phyloP scores from a whole-genome alignment of 1,140 invertebrate genomes.

The Calliphora vicina region DNA sequence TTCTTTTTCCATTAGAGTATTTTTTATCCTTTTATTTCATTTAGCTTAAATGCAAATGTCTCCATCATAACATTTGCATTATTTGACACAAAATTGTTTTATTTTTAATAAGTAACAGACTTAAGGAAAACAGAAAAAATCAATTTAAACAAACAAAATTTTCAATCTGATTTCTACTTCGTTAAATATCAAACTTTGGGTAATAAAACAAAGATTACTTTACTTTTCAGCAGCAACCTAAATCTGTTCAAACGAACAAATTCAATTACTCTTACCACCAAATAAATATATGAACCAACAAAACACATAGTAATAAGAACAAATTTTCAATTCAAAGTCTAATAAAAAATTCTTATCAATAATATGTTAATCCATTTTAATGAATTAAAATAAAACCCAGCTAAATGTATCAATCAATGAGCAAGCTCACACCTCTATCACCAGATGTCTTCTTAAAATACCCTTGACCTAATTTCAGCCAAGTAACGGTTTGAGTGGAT shows the following conservation, averaged over 20 bases:
- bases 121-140: no score
- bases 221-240: no score
- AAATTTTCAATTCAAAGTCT: not conserved
- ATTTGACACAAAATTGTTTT: no score
- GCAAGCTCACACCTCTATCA: not conserved
- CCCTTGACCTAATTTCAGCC: constrained; percentile 21
- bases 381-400: not conserved
- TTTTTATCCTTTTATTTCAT: no score
- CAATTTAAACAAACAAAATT: no score
- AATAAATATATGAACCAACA: no score
- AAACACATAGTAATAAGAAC: not conserved
- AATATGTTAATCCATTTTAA: not conserved
- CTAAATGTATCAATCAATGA: no score
- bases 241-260: not conserved
- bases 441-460: not conserved
- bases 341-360: not conserved
- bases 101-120: no score
- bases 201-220: not conserved
- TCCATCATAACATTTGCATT: no score
- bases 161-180: not conserved
- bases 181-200: not conserved
- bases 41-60: no score
- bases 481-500: not conserved
- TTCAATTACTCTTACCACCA: not conserved
- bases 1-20: no score